Evolutionary conservation across 2,888 invertebrate genomes (phyloP).

Genomic region (Limulus polyphemus): DNA sequence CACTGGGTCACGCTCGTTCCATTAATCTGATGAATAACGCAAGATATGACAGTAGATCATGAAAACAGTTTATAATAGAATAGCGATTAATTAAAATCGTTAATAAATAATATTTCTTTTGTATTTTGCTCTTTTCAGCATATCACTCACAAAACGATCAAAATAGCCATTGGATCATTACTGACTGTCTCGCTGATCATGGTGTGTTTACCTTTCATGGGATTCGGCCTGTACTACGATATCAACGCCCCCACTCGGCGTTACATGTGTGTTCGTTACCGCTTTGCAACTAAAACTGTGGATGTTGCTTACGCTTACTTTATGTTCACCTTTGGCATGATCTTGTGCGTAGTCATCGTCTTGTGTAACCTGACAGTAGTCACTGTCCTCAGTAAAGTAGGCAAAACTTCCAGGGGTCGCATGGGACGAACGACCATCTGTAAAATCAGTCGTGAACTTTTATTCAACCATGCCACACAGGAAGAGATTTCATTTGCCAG

Average conservation of each 20-base stretch:
- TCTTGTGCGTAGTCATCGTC: slow-evolving; percentile 60
- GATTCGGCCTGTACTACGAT: slow-evolving; percentile 60
- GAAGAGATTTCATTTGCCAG: slow-evolving; percentile 75
- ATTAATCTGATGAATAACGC: too few relatives aligned
- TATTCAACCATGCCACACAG: slow-evolving; percentile 44
- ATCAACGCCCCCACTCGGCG: slow-evolving; percentile 5
- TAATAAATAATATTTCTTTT: too few relatives aligned
- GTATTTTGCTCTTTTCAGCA: background rate
- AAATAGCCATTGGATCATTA: slow-evolving; percentile 48
- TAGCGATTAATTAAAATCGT: too few relatives aligned
- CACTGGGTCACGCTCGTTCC: too few relatives aligned
- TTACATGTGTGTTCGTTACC: slow-evolving; percentile 52
- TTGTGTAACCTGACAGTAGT: slow-evolving; percentile 72
- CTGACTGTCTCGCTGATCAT: slow-evolving; percentile 56
- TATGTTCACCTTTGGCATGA: slow-evolving; percentile 45
- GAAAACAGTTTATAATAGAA: too few relatives aligned
- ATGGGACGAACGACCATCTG: too few relatives aligned
- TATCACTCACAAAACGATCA: background rate
- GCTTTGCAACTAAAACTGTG: slow-evolving; percentile 49
- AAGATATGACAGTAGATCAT: too few relatives aligned
- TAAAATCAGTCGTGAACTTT: too few relatives aligned
- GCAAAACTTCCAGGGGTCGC: slow-evolving; percentile 11
- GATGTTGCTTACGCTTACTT: slow-evolving; percentile 50
- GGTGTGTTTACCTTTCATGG: slow-evolving; percentile 60
- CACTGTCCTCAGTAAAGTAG: slow-evolving; percentile 53